Base-by-base conservation (phyloP, 2,113 vertebrate species). In the Callospermophilus lateralis region DNA sequence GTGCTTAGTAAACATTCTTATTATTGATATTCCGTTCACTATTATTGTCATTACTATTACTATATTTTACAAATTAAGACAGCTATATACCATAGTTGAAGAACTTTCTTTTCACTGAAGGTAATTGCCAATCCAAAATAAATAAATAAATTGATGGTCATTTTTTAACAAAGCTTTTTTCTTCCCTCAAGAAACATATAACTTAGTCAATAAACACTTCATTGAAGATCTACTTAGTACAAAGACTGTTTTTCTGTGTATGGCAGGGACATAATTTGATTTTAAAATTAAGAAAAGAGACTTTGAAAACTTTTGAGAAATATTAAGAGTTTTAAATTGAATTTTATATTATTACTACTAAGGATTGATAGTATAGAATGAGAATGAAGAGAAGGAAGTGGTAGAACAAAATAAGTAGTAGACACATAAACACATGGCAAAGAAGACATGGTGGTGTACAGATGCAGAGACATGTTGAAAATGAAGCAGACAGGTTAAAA, bases 161-260 rank as follows among this genome's bases (percentile, higher is more conserved):
- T 28, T 73, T 73, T 70, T n/a, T 17, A 85, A 93, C 32, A 53
- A 78, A 32, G 85, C 17, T n/a, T 53, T 37, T 53, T 72, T 28
- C 55, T 88, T 84, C 15, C 37, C 81, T 77, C 78, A 92, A 83
- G 28, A 83, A 92, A 63, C 17, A 86, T 77, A 63, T 26, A 72
- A 53, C 61, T 22, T n/a, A 87, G 61, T 76, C 37, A 93, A 67
- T 93, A 72, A 95, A 48, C 26, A 61, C 77, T 95, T 90, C 84
- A 53, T 39, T 68, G 22, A 45, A 77, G 4, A 67, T 2, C 17
- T 93, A 78, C 48, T 37, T 79, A 79, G 42, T 68, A 70, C 79
- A 92, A 39, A 2, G 3, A 81, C 9, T 68, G 1, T 48, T 45
- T 45, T 22, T 78, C 6, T 37, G 3, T 37, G 63, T 32, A 3